These are phyloP conservation scores for Helicoverpa zea DNA, from an alignment of 1,140 invertebrate genomes.

Conservation along the genomic window DNA sequence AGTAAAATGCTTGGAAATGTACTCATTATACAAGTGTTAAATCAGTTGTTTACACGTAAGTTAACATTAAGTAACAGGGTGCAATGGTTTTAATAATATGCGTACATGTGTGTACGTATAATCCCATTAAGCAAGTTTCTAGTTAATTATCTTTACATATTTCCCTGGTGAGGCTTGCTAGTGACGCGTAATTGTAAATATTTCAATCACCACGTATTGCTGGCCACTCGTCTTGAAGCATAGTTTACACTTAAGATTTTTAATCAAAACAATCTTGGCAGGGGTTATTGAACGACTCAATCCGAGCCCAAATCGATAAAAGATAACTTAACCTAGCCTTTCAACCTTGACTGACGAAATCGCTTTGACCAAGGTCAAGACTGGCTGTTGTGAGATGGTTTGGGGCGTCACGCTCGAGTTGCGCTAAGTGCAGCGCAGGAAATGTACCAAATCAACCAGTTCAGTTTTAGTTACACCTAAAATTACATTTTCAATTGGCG, in stretches of 20 bases:
- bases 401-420: slow-evolving; percentile 1
- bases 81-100: slow-evolving; percentile 3
- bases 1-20: too few relatives aligned
- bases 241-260: not conserved
- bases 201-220: not conserved
- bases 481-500: not conserved
- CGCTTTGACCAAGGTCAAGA: slow-evolving; percentile 5
- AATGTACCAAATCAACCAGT: not conserved
- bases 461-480: too few relatives aligned
- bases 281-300: not conserved
- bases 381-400: not conserved
- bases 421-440: not conserved
- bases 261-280: not conserved
- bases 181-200: not conserved
- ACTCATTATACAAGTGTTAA: not conserved
- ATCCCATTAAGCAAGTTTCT: not conserved
- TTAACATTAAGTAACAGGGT: not conserved
- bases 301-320: not conserved
- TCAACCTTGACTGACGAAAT: slow-evolving; percentile 11
- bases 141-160: not conserved
- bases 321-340: not conserved
- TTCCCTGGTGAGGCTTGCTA: not conserved
- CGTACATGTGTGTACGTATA: not conserved
- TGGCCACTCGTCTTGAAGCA: not conserved
- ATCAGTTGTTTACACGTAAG: not conserved